Evolutionary conservation across 2,113 vertebrate genomes (phyloP).

Genomic region (Todiramphus saurophagus): DNA sequence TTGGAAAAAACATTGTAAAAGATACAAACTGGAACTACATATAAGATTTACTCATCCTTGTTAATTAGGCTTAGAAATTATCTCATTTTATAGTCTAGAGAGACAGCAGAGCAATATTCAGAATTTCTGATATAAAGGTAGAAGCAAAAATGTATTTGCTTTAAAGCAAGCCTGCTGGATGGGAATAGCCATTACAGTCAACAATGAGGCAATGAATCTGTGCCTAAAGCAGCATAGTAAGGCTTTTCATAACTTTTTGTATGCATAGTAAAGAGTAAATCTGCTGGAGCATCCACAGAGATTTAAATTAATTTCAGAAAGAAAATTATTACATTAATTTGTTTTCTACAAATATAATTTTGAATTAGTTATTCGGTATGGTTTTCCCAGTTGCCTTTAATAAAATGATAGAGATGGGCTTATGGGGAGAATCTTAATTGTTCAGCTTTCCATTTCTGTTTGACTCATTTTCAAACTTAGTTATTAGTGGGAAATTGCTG

Average conservation of each 20-base stretch:
- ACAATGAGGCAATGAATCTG: constrained; percentile 74
- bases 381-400: constrained; percentile 83
- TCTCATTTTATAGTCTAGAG: constrained; percentile 13
- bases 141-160: constrained; percentile 50
- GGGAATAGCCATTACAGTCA: constrained; percentile 69
- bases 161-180: constrained; percentile 55
- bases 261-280: constrained; percentile 77
- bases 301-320: constrained; percentile 85
- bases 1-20: not conserved
- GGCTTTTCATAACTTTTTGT: constrained; percentile 77
- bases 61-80: constrained; percentile 43
- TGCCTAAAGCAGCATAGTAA: constrained; percentile 76
- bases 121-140: constrained; percentile 43
- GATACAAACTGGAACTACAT: not conserved
- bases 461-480: constrained; percentile 72
- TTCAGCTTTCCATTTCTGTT: constrained; percentile 76
- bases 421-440: constrained; percentile 81
- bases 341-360: constrained; percentile 83
- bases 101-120: constrained; percentile 54
- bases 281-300: constrained; percentile 78
- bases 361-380: constrained; percentile 82
- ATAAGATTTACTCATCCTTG: not conserved
- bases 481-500: constrained; percentile 67
- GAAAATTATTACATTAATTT: constrained; percentile 87
- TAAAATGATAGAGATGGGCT: constrained; percentile 83